Evolutionary conservation across 2,797 vertebrate species (phyloP).

Genomic region (Catamblyrhynchus diadema): DNA sequence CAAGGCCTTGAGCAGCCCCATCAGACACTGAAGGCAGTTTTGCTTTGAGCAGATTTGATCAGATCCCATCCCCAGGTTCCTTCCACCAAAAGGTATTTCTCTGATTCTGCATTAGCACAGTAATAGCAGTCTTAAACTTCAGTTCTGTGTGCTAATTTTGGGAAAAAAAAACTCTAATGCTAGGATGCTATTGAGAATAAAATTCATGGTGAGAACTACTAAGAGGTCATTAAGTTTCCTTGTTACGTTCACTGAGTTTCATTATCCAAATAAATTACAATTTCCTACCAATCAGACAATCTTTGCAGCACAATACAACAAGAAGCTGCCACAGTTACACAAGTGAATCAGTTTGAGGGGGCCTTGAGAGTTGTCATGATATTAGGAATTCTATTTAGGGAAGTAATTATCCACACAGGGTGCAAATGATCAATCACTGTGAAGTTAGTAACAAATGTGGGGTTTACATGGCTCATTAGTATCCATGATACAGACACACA

Average conservation of each 20-base stretch:
- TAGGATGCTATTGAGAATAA: background rate
- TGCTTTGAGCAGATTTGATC: background rate
- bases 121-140: background rate
- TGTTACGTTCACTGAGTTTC: background rate
- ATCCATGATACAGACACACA: constrained; percentile 23
- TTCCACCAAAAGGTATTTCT: background rate
- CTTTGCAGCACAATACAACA: constrained; percentile 25
- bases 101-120: background rate
- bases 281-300: constrained; percentile 33
- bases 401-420: constrained; percentile 42
- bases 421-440: constrained; percentile 55
- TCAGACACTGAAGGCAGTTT: background rate
- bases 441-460: constrained; percentile 10
- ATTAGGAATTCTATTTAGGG: constrained; percentile 71
- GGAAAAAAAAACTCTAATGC: background rate
- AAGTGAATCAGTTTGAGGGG: constrained; percentile 64
- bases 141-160: background rate
- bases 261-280: constrained; percentile 49
- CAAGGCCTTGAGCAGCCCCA: background rate
- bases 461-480: constrained; percentile 1
- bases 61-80: background rate
- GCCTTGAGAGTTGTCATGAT: constrained; percentile 33
- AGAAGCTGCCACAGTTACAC: constrained; percentile 50
- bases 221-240: background rate
- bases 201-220: background rate